Base-by-base conservation (phyloP, 2,797 vertebrate genomes). In the Odontamblyopus lacepedii region DNA sequence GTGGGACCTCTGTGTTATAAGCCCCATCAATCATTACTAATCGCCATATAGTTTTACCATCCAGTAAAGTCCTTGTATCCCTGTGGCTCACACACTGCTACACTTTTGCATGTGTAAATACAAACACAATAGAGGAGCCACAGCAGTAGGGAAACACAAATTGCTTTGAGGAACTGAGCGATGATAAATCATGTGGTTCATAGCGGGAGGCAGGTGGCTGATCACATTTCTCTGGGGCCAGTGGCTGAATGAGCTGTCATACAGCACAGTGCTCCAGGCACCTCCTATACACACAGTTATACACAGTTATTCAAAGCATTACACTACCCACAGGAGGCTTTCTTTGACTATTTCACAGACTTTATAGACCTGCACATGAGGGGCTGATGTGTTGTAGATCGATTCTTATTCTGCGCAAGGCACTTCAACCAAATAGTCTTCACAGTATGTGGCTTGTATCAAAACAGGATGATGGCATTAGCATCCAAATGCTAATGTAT, bases 111-210 rank as follows among this genome's bases (percentile, higher is more conserved):
- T 3, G 7, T 38, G 44, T 69, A 32, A 38, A 48, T 41, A 75
- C 76, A 53, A 53, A 53, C 29, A 67, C 26, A 67, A 67, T 16
- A 27, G 26, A 53, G 65, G 76, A 87, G 90, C 86, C 82, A 74
- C 70, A 70, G 63, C 29, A 76, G 80, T 77, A 29, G 75, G 74
- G 53, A 85, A 87, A 79, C 76, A 69, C 41, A 68, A 56, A 56
- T 35, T 53, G 69, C 32, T 78, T 78, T 79, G 79, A 77, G 77
- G 77, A 71, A 78, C 60, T 35, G 3, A 23, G 57, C 63, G 79
- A 86, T 88, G 82, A 85, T 73, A 83, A 83, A 89, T 89, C 86
- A 84, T 70, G 69, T 35, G 26, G 69, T 74, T 83, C 69, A 78
- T 73, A 62, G 81, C 65, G 67, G 75, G 61, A 78, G 83, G 74